Evolutionary conservation across 2,797 vertebrate genomes (phyloP).

Genomic region (Falco concolor): DNA sequence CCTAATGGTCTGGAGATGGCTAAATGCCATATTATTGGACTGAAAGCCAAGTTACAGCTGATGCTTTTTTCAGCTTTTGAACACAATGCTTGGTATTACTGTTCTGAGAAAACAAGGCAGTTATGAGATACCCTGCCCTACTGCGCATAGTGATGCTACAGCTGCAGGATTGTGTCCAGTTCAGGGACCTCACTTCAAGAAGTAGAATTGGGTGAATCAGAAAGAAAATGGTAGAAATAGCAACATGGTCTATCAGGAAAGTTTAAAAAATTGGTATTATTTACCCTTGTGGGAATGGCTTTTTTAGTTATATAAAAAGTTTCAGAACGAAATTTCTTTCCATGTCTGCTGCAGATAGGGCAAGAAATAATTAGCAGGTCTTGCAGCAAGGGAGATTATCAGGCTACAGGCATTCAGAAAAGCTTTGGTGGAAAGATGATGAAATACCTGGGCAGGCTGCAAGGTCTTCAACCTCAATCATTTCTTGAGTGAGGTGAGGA

Average conservation of each 20-base stretch:
- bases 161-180: not conserved
- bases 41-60: not conserved
- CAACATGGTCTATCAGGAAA: not conserved
- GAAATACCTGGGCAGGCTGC: not conserved
- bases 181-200: not conserved
- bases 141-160: accelerated
- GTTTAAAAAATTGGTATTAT: not conserved
- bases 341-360: not conserved
- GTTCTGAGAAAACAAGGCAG: not conserved
- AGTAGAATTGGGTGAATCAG: not conserved
- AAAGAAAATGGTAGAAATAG: not conserved
- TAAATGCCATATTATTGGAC: not conserved
- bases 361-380: not conserved
- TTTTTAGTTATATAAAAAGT: not conserved
- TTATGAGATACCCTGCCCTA: not conserved
- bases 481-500: not conserved
- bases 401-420: not conserved
- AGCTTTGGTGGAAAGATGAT: not conserved
- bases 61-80: not conserved
- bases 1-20: not conserved
- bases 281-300: not conserved
- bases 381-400: not conserved
- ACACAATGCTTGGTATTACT: not conserved
- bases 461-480: not conserved
- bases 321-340: not conserved